These are phyloP conservation scores for Pangasianodon hypophthalmus DNA, from an alignment of 2,113 vertebrate genomes.

Conservation along the genomic window DNA sequence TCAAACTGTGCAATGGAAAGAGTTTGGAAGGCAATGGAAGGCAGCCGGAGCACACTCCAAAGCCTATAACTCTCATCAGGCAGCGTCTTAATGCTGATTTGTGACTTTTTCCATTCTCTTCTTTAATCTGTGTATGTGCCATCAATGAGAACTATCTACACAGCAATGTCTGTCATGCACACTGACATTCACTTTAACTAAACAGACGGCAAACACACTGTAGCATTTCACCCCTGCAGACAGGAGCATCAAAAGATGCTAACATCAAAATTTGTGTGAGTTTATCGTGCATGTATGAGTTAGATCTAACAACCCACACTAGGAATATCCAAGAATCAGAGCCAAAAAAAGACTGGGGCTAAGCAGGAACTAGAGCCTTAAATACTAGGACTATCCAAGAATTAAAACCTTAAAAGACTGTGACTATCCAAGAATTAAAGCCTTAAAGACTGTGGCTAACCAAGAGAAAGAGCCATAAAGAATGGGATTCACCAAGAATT, in stretches of 20 bases:
- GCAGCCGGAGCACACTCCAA: not conserved
- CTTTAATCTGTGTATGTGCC: not conserved
- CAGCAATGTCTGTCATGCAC: not conserved
- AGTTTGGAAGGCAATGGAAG: not conserved
- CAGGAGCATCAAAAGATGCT: not conserved
- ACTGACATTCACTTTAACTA: not conserved
- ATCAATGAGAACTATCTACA: not conserved
- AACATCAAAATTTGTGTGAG: not conserved
- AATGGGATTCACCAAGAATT: not conserved
- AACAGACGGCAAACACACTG: not conserved
- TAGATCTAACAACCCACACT: not conserved
- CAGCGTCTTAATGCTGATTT: not conserved
- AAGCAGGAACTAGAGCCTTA: not conserved
- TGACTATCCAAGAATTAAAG: not conserved
- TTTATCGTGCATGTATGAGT: not conserved
- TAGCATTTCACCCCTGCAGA: not conserved
- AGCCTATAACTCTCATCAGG: slow-evolving; percentile 12
- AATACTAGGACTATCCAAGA: not conserved
- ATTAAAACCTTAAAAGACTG: not conserved
- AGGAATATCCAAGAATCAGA: not conserved
- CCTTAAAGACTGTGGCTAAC: too few species aligned
- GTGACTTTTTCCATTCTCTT: slow-evolving; percentile 18
- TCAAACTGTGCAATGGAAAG: not conserved
- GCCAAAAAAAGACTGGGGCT: not conserved
- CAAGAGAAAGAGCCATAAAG: not conserved